Conservation (phyloP, 2,797 vertebrate genomes). For the Enteromius thamalakanensis region DNA sequence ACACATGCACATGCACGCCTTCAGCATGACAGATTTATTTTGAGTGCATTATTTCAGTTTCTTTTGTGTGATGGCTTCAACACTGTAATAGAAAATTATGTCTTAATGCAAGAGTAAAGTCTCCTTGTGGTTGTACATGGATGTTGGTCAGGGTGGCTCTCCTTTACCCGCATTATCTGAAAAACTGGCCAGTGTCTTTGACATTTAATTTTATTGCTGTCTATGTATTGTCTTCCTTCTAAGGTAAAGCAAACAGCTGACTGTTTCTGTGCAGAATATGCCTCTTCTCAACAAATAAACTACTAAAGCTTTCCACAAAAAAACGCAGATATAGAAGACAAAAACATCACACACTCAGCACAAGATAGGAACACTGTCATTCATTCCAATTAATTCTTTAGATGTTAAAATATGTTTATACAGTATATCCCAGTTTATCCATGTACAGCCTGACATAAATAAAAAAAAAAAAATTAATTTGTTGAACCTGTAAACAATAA, state of each 20-base stretch:
- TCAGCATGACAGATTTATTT: conserved; percentile 13
- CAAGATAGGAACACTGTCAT: background rate
- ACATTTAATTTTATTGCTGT: conserved; percentile 16
- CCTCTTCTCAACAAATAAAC: conserved; percentile 21
- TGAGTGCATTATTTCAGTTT: conserved; percentile 1
- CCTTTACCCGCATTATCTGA: conserved; percentile 1
- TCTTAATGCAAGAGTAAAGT: background rate
- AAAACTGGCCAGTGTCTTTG: background rate
- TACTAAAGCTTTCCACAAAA: conserved; percentile 8
- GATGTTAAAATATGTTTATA: conserved; percentile 1
- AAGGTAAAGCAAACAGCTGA: conserved; percentile 7
- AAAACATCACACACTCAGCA: conserved; percentile 10
- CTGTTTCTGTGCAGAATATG: conserved; percentile 28
- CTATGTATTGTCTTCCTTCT: background rate
- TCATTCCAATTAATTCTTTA: background rate
- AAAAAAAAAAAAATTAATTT: background rate
- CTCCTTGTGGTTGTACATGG: background rate
- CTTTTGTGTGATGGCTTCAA: background rate
- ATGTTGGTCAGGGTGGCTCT: background rate
- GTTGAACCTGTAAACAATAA: background rate
- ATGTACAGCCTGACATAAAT: background rate
- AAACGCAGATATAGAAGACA: background rate
- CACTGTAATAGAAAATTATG: background rate
- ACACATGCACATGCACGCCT: background rate
- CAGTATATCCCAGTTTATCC: background rate